These are phyloP conservation scores for Bombus balteatus DNA, from an alignment of 1,140 invertebrate genomes.

Conservation along the genomic window DNA sequence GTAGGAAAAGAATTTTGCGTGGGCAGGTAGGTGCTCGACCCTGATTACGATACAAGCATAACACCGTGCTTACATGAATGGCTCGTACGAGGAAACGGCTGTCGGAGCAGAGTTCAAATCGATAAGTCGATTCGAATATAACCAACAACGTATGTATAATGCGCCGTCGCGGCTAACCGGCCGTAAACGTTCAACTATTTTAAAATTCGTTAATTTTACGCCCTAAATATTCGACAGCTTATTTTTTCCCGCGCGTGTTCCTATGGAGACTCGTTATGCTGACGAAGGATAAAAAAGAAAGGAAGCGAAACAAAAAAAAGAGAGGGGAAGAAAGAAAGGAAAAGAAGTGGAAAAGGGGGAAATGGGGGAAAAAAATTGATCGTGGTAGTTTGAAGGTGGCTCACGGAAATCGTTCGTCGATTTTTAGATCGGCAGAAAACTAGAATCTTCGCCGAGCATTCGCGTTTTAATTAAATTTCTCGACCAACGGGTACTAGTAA, in stretches of 20 bases:
- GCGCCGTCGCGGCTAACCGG: conserved; percentile 8
- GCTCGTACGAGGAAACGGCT: conserved; percentile 61
- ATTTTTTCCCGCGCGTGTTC: neutral
- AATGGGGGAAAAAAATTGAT: neutral
- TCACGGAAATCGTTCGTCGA: neutral
- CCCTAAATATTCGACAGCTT: conserved; percentile 17
- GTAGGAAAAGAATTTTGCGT: conserved; percentile 60
- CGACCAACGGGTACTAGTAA: neutral
- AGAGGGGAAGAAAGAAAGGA: too few relatives aligned
- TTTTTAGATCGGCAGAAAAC: neutral
- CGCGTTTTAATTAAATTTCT: conserved; percentile 29
- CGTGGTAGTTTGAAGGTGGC: neutral
- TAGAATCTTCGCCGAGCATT: neutral
- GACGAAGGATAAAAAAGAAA: neutral
- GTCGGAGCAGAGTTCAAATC: conserved; percentile 57
- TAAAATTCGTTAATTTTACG: conserved; percentile 60
- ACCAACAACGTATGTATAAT: conserved; percentile 35
- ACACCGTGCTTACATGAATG: conserved; percentile 65
- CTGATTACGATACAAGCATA: conserved; percentile 64
- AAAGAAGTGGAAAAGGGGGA: neutral
- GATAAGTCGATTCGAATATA: conserved; percentile 68
- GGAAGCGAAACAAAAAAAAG: neutral
- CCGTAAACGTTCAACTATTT: conserved; percentile 47
- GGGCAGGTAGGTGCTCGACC: conserved; percentile 56
- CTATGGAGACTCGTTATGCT: neutral